Base-by-base conservation (phyloP, 2,797 vertebrate species). In the Chlorospingus semifuscus region DNA sequence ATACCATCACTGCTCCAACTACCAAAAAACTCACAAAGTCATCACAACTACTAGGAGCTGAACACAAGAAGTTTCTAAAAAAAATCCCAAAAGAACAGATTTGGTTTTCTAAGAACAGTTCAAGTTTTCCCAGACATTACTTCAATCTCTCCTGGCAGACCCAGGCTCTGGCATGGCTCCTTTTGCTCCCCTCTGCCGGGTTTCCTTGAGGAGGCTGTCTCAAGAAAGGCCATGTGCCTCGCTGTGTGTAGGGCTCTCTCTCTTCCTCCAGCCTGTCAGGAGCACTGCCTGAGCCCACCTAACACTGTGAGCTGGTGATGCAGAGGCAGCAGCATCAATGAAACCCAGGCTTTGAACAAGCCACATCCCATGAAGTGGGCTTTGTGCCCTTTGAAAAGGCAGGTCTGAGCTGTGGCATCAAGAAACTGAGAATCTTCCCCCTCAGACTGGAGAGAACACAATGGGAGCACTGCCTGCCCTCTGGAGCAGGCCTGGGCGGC, bases 401-500 rank as follows among this genome's bases (percentile, higher is more conserved):
- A 55, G 52, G 15, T 30, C 49, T 69, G 75, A 65, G 57, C 14
- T 75, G 41, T 1, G 3, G 39, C 39, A 77, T 36, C 17, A 13
- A 81, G 68, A 82, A 72, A 55, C 21, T 55, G 36, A 47, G 21
- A 66, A 46, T 26, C 12, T 74, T 1, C 18, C 17, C 24, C 26
- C 19, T 66, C 42, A 60, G 7, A 34, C 26, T n/a, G 63, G 26
- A 37, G 66, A 72, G 68, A 76, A 30, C 63, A 65, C 1, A 12
- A 49, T 50, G 44, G 47, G 20, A 61, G 47, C 19, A 8, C 19
- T 27, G 1, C 24, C 37, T 30, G 65, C 61, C 47, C 22, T 30
- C 79, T 15, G 34, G 12, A 75, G 47, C 36, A 72, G 80, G 37
- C 60, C 0, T 4, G 3, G 81, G 47, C 0, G 0, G 42, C 0